Evolutionary conservation across 1,140 invertebrate genomes (phyloP).

Genomic region (Macrotrachela quadricornifera): DNA sequence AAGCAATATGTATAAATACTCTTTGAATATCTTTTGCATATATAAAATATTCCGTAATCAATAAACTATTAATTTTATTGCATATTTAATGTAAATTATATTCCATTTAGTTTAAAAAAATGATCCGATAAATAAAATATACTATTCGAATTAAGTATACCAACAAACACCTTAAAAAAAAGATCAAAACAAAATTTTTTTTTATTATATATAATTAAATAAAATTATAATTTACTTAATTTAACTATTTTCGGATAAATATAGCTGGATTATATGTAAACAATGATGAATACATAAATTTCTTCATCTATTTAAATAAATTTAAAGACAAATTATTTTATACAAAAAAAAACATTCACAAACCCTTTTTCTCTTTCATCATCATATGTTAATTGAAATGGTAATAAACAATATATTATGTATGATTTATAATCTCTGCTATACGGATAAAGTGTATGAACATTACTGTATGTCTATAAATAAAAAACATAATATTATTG

Average conservation of each 20-base stretch:
- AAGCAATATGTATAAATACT: conserved; percentile 20
- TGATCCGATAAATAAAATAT: conserved; percentile 33
- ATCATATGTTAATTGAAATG: conserved; percentile 22
- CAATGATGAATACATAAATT: conserved; percentile 23
- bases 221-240: conserved; percentile 17
- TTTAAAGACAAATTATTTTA: too few relatives aligned
- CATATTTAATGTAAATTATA: conserved; percentile 20
- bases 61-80: conserved; percentile 16
- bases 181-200: not conserved
- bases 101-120: conserved; percentile 29
- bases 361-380: not conserved
- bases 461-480: too few relatives aligned
- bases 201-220: not conserved
- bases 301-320: conserved; percentile 13
- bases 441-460: conserved; percentile 28
- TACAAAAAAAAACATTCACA: too few relatives aligned
- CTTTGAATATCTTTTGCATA: conserved; percentile 26
- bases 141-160: conserved; percentile 24
- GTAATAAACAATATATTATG: conserved; percentile 28
- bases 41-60: conserved; percentile 29
- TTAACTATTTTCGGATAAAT: conserved; percentile 31
- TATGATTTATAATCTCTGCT: conserved; percentile 26
- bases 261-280: conserved; percentile 26
- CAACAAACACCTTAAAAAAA: conserved; percentile 26
- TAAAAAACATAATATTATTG: conserved; percentile 20